Base-by-base conservation (phyloP, 2,113 vertebrate genomes). In the Pelecanus crispus region DNA sequence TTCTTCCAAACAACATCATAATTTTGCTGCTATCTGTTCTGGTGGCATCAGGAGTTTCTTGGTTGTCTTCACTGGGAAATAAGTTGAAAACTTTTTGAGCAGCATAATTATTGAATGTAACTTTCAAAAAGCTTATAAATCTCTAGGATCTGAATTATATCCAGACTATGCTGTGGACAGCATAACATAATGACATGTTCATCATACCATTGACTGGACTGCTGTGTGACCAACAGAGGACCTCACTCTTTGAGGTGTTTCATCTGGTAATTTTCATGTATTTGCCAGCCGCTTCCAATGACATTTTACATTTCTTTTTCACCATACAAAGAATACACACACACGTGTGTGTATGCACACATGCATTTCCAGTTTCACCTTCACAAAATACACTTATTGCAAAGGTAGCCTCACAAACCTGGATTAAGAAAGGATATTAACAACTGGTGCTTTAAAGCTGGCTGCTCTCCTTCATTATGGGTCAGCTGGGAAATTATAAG, bases 401-500 rank as follows among this genome's bases (percentile, higher is more conserved):
- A 93, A 26, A 81, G 42, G 52, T 47, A 88, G 11, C 17, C 17
- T 65, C 81, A 80, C 52, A 86, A 75, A 56, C 53, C 34, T 17
- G 62, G 58, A 58, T 86, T 81, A 77, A 80, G 75, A 78, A 88
- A 84, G 47, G 55, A 55, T 86, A 74, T 86, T 94, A 88, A 67
- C 62, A 94, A 90, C 58, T 53, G 38, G 49, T 62, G 26, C 24
- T 93, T 92, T 90, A 82, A 95, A 90, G 42, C 28, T 65, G 36
- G 11, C 45, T 59, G 72, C 28, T 92, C 22, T 63, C 56, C 17
- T 93, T 88, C 75, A 52, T 74, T 96, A 82, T 73, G 36, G 73
- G 68, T 92, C 92, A 90, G 13, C 10, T 88, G 96, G 94, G 94
- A 97, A 96, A 95, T 95, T 93, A n/a, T 19, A 83, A 88, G 77